Evolutionary conservation across 2,888 invertebrate species (phyloP), one percentile per base, ranked within the genome.

Genomic region (Strigamia maritima): DNA sequence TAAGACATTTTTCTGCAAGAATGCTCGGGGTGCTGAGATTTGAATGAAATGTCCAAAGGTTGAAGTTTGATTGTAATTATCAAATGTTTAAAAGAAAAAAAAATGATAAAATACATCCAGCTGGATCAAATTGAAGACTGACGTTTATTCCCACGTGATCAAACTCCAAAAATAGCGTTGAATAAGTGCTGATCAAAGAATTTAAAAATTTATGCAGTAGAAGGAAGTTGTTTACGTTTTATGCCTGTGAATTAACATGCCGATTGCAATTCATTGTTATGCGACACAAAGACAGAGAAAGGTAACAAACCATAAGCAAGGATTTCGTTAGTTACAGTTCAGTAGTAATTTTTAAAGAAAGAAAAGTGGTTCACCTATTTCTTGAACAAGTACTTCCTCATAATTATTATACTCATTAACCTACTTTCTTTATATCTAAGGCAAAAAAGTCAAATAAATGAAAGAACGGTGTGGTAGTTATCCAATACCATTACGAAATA

Each of bases 291-390:
- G 19, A 19, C 19, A 54, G 54, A 54, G n/a, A 54, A 54, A 54
- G 54, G 54, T 54, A 54, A 54, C 54, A n/a, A 44, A 44, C 44
- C 44, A 44, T 44, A 44, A 44, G 14, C 44, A 44, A 44, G n/a
- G 3, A 14, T 44, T 44, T 44, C 40, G 40, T 40, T 40, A 14
- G 44, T 44, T 44, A 44, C 44, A 44, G 44, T 44, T 4, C 44
- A 16, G 44, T 44, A 44, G n/a, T 16, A n/a, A 44, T 44, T 44
- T 44, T 44, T 44, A 16, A 14, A 44, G n/a, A 54, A 54, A 8
- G 54, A 19, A 54, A 54, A 54, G 54, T 54, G 19, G 54, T 54
- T 54, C 54, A 54, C 54, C 54, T 54, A 54, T 54, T 54, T 54
- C 10, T n/a, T 22, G 22, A 54, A 10, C 54, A 54, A 54, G 54